Evolutionary conservation across 2,888 invertebrate species (phyloP), one percentile per base, ranked within the genome.

Genomic region (Dermolepida albohirtum): DNA sequence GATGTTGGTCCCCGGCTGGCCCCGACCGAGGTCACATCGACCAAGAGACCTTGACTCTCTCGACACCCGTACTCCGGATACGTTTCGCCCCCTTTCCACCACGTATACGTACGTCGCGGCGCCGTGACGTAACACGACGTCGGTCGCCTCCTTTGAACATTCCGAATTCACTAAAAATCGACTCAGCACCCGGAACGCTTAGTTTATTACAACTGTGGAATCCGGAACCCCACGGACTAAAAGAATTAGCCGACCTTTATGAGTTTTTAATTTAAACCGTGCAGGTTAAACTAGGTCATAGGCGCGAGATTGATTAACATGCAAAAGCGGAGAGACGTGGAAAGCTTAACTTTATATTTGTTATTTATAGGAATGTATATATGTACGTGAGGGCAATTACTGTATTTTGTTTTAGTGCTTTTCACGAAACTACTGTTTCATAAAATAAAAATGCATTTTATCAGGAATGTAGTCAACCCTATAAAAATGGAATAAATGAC

Each of bases 1-100:
- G 49, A 68, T 66, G 70, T 68, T 66, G 68, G 43, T 71, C 64
- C 64, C 49, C 64, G 72, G 70, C 71, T 72, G 74, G 74, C 64
- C 64, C 49, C 66, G 72, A 70, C 71, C 72, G 74, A 74, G 75
- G 75, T 75, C 75, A 74, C 73, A 74, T 72, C 74, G 73, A 70
- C 66, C 68, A 57, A 63, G 71, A 65, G 72, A 74, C 75, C 75
- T 75, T 75, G 75, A 75, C 75, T 75, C 73, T 68, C 71, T 70
- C 66, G 66, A 69, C 69, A 66, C 68, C 51, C 29, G 29, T 51
- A 51, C 55, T 40, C 41, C 54, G 54, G 40, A 40, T 40, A 40
- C 41, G 17, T 17, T 57, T 43, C 43, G 6, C 34, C 34, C 34
- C 10, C 34, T 34, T 34, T 34, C 34, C 34, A 34, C 34, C 34